phyloP scores from a whole-genome alignment of 2,797 vertebrate genomes.

The Sphenodon punctatus region DNA sequence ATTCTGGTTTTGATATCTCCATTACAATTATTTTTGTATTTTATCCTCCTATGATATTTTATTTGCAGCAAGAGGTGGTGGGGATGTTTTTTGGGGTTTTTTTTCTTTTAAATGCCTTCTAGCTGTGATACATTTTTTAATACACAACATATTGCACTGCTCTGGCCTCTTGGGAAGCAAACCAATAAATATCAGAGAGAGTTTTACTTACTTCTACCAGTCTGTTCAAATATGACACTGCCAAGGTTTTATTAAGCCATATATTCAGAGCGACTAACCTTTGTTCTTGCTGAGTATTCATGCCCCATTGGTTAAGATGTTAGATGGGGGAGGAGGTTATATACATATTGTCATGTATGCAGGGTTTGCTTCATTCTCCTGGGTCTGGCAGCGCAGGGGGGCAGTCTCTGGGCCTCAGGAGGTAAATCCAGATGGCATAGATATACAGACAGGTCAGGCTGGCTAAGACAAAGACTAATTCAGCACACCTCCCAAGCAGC shows the following conservation, averaged over 20 bases:
- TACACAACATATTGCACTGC: not conserved
- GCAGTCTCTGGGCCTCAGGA: not conserved
- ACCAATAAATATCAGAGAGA: not conserved
- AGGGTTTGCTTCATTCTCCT: not conserved
- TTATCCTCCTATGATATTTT: constrained; percentile 72
- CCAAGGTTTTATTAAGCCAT: not conserved
- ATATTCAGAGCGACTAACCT: not conserved
- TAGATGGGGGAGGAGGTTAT: not conserved
- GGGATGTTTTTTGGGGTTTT: too few species aligned
- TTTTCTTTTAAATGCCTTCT: constrained; percentile 49
- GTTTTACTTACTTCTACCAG: not conserved
- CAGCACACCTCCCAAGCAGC: too few species aligned
- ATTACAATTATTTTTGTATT: constrained; percentile 70
- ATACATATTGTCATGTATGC: not conserved
- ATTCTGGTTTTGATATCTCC: constrained; percentile 82
- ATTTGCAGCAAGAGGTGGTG: constrained; percentile 48
- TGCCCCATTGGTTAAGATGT: not conserved
- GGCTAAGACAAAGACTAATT: too few species aligned
- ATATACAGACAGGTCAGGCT: too few species aligned
- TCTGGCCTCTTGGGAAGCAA: not conserved
- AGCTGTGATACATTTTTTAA: not conserved
- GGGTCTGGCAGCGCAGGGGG: not conserved
- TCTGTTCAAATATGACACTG: not conserved
- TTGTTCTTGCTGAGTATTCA: not conserved
- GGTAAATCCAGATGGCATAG: not conserved